Base-by-base conservation (phyloP, 2,888 invertebrate genomes). In the Plebejus anna region DNA sequence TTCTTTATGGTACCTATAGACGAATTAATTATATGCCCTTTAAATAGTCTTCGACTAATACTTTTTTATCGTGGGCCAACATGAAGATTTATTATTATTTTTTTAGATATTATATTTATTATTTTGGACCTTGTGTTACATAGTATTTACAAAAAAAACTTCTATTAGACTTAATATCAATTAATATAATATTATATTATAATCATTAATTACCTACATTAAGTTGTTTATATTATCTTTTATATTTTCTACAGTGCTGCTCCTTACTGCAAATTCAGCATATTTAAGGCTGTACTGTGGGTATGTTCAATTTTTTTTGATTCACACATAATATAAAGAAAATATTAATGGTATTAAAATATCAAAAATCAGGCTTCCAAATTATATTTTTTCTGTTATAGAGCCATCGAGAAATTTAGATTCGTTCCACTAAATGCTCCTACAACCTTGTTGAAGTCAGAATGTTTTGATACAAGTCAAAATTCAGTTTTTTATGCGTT, bases 401-500 rank as follows among this genome's bases (percentile, higher is more conserved):
- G 91, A 61, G 85, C 90, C 16, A 80, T 89, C 77, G 80, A 87
- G 36, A 81, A 84, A 76, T 89, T 28, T 28, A 36, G 83, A 78
- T 82, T 80, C 61, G 83, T 86, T 16, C 85, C 88, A 1, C 77
- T 93, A 28, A 79, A 83, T 7, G 70, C 84, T 36, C 86, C 90
- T 0, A 77, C 84, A 0, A 78, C 81, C 0, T 79, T 85, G 4
- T 71, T 83, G 0, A 81, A 87, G n/a, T 82, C 85, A 0, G 82
- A 87, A 4, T 91, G 89, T 81, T 83, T 90, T 72, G 85, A 91
- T 79, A 80, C 79, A 4, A 80, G 80, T 0, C 79, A 87, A 0
- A 87, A 89, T 0, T 92, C 90, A 0, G 77, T 94, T 0, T 73
- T 94, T 22, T 94, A 92, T 82, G 88, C 90, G 1, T 93, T 92